Evolutionary conservation across 2,797 vertebrate genomes (phyloP).

Genomic region (Platalea minor): DNA sequence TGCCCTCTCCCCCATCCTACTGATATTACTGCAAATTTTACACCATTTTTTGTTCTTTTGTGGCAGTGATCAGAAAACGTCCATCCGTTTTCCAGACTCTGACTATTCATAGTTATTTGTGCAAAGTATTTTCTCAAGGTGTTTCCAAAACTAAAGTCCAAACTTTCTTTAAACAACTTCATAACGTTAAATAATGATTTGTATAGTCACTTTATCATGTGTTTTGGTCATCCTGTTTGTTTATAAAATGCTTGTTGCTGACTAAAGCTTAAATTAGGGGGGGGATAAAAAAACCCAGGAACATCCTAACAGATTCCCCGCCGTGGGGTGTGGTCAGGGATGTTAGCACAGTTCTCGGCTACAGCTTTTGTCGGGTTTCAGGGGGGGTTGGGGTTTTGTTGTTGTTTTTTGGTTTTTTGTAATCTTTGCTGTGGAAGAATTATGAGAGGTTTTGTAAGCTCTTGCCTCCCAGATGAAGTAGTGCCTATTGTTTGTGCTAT

Average conservation of each 20-base stretch:
- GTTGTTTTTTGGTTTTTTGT: background rate
- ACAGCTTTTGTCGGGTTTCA: background rate
- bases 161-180: background rate
- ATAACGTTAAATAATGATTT: background rate
- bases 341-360: background rate
- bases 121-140: background rate
- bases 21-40: background rate
- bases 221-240: background rate
- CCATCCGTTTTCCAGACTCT: background rate
- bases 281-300: background rate
- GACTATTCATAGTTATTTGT: background rate
- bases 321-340: background rate
- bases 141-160: background rate
- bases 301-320: background rate
- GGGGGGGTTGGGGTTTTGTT: background rate
- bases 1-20: background rate
- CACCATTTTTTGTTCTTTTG: background rate
- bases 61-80: background rate
- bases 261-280: background rate
- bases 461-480: background rate
- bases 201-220: background rate
- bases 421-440: background rate
- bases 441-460: background rate
- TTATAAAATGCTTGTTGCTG: background rate
- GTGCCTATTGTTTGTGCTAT: background rate